A percentile compares a stretch with the other conserved stretches of the same genome.
These are phyloP conservation scores for Crocuta crocuta DNA, from an alignment of 2,113 vertebrate genomes.

Conservation along the genomic window DNA sequence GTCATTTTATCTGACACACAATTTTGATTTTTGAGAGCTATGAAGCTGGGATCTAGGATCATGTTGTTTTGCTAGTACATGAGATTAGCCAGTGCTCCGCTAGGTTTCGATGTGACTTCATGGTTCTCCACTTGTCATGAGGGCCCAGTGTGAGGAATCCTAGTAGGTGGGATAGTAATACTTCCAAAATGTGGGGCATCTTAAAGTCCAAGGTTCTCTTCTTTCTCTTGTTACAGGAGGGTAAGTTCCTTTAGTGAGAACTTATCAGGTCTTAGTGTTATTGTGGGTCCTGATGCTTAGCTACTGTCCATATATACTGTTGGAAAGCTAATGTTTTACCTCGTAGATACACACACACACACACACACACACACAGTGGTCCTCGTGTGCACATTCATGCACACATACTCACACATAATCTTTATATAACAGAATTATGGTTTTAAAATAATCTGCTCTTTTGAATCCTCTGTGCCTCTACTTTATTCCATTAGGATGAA, in stretches of 20 bases:
- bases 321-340: background rate
- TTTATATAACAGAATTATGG: background rate
- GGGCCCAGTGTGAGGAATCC: background rate
- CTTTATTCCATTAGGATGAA: background rate
- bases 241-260: background rate
- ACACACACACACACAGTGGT: background rate
- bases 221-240: background rate
- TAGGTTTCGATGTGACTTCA: background rate
- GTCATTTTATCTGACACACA: background rate
- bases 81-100: background rate
- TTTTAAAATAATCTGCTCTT: background rate
- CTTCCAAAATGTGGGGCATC: background rate
- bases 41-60: background rate
- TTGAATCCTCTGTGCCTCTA: background rate
- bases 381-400: background rate
- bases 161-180: background rate
- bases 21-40: constrained; percentile 32
- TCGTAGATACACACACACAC: background rate
- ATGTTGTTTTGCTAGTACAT: background rate
- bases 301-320: background rate
- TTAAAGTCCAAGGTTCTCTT: background rate
- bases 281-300: background rate
- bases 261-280: background rate
- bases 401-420: background rate
- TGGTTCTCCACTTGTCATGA: background rate